Evolutionary conservation across 2,113 vertebrate genomes (phyloP), one percentile per base, ranked within the genome.

Genomic region (Elephas maximus): DNA sequence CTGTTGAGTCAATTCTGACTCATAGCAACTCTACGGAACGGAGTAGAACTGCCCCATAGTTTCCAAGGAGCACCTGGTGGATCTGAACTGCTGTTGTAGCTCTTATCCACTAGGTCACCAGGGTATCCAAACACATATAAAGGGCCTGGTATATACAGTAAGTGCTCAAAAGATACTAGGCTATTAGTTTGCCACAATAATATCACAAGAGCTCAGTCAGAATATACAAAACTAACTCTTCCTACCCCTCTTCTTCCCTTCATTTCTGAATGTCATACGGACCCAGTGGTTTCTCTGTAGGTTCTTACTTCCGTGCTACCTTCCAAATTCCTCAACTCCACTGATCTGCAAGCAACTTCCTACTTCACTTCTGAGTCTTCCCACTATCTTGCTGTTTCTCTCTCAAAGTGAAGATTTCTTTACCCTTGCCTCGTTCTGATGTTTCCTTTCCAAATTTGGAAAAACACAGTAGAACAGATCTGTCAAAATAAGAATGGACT

Each of bases 401-500:
- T 77, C 37, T 82, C n/a, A 26, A 62, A 92, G 57, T n/a, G 8
- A 77, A 83, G 28, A 71, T 60, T 73, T 86, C 44, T 86, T 85
- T 77, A n/a, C 53, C 15, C n/a, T 60, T 76, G 24, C 26, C 21
- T 33, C 26, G 18, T 30, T 62, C 84, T 41, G 20, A 41, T 17
- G 4, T 62, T 60, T 87, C 41, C 41, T 77, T 91, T 60, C 9
- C 30, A 88, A 77, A 30, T 44, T 77, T 94, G 76, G 28, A 53
- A 23, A 94, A 84, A 91, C 4, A 62, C 0, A 65, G 62, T 37
- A 63, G 28, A 74, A 53, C 41, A 79, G 8, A 71, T 60, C 45
- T 84, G n/a, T 65, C 93, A 76, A 94, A 8, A 30, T 57, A 87
- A 88, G 8, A 91, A 77, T 76, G 48, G 33, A 88, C n/a, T 57